A percentile compares a stretch with the other conserved stretches of the same genome.
Conservation (phyloP, 2,113 vertebrate genomes). For the Lophius piscatorius region DNA sequence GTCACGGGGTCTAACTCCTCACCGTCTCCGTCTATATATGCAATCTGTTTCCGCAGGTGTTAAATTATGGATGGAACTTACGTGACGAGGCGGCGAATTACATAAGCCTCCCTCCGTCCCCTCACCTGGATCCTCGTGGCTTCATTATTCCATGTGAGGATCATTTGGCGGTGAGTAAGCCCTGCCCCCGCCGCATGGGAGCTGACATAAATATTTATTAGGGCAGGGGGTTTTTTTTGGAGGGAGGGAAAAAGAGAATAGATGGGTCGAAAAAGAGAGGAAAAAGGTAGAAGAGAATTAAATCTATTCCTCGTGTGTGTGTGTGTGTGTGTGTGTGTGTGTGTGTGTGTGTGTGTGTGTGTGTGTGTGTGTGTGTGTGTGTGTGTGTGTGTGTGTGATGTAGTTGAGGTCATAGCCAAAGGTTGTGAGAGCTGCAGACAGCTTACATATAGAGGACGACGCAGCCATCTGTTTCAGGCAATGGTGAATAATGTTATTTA, state of each 20-base stretch:
- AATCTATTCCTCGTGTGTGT: conserved; percentile 5
- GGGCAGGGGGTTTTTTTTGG: conserved; percentile 29
- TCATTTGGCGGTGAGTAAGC: conserved; percentile 72
- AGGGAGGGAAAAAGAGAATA: conserved; percentile 8
- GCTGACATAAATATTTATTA: conserved; percentile 74
- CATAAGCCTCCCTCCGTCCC: conserved; percentile 63
- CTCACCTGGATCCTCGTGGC: conserved; percentile 74
- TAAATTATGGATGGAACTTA: conserved; percentile 73
- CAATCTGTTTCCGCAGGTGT: conserved; percentile 51
- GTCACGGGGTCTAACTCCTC: conserved; percentile 68
- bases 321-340: not conserved
- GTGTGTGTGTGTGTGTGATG: conserved; percentile 2
- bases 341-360: conserved; percentile 3
- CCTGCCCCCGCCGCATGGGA: conserved; percentile 55
- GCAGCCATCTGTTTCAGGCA: conserved; percentile 63
- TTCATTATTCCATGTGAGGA: conserved; percentile 76
- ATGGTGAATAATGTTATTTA: conserved; percentile 10
- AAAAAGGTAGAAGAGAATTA: conserved; percentile 14
- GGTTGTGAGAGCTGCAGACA: conserved; percentile 49
- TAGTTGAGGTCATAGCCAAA: conserved; percentile 26
- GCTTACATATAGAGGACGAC: conserved; percentile 55
- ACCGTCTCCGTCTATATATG: conserved; percentile 56
- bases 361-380: conserved; percentile 2
- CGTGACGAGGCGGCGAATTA: conserved; percentile 60
- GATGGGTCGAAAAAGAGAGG: conserved; percentile 2